A percentile compares a stretch with the other conserved stretches of the same genome.
Conservation (phyloP, 2,797 vertebrate genomes). For the Dryobates pubescens region DNA sequence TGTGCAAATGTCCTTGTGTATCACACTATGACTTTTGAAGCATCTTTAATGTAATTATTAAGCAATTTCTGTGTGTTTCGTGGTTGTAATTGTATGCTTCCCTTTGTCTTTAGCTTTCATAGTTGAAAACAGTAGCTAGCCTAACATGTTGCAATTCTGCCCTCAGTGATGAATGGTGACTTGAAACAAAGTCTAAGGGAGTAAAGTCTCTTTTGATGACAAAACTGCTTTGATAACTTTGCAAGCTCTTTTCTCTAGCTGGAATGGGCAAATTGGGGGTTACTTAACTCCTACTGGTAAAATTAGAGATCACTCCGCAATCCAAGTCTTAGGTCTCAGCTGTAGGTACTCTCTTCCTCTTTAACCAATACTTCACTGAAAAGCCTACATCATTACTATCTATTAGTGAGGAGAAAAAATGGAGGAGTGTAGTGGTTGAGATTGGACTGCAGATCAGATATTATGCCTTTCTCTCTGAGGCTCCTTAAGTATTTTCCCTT, state of each 20-base stretch:
- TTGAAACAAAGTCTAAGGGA: conserved; percentile 55
- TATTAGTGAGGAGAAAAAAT: conserved; percentile 13
- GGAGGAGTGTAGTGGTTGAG: neutral
- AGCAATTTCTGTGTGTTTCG: neutral
- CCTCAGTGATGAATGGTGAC: neutral
- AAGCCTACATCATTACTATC: conserved; percentile 39
- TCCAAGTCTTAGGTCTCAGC: conserved; percentile 57
- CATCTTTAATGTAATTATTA: conserved; percentile 8
- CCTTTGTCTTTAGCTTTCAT: conserved; percentile 13
- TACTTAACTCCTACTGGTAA: conserved; percentile 52
- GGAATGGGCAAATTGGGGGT: conserved; percentile 47
- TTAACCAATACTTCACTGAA: conserved; percentile 40
- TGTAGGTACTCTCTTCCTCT: conserved; percentile 53
- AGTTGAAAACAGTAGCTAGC: neutral
- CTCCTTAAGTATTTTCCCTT: neutral
- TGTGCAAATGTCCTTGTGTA: conserved; percentile 49
- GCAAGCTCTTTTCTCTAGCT: conserved; percentile 1
- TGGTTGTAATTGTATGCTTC: neutral
- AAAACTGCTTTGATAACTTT: conserved; percentile 51
- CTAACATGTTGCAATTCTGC: conserved; percentile 31
- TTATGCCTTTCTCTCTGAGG: neutral
- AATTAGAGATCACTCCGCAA: conserved; percentile 51
- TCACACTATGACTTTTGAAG: neutral
- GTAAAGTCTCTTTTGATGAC: conserved; percentile 39
- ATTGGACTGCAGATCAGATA: neutral